Base-by-base conservation (phyloP, 2,888 invertebrate genomes). In the Yponomeuta evonymella region DNA sequence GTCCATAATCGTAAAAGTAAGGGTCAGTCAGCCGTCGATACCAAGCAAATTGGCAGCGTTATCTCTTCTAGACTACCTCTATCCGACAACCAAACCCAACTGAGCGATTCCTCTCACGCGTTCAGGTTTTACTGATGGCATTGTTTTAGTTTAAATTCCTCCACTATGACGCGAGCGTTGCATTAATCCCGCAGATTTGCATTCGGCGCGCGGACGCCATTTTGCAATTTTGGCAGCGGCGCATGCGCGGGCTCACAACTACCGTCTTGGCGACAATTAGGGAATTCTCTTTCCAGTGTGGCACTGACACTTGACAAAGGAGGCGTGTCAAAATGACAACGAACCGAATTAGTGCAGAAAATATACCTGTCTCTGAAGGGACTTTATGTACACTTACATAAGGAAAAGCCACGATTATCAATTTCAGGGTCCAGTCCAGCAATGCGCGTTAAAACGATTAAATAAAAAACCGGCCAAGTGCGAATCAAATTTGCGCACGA, bases 81-180 rank as follows among this genome's bases (percentile, higher is more conserved):
- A 15, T 15, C 51, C 15, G 51, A 15, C 15, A 15, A 8, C 5
- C 51, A 58, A 58, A 58, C 51, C 15, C 15, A 58, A 15, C 51
- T 15, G 12, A 15, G 51, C 51, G 15, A 58, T 58, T 58, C 51
- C 51, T 15, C 51, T 12, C 51, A 58, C 51, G 51, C 51, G 51
- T 8, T 48, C 48, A 48, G 48, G 67, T 67, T 48, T 43, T 67
- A 75, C 83, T 87, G 83, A 85, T 85, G 83, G 83, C 85, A 90
- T 90, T 89, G 89, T 89, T 87, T 87, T 84, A 85, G 84, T 85
- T 87, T 81, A 87, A 87, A 89, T 89, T 88, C 89, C 80, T 82
- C 77, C 80, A 83, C 83, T 87, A 84, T 89, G 89, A 88, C 88
- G 89, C 80, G 83, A 83, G 81, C 75, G 79, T 62, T 70, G 70